phyloP scores from a whole-genome alignment of 2,797 vertebrate species.

The Coranthus polyacanthus region DNA sequence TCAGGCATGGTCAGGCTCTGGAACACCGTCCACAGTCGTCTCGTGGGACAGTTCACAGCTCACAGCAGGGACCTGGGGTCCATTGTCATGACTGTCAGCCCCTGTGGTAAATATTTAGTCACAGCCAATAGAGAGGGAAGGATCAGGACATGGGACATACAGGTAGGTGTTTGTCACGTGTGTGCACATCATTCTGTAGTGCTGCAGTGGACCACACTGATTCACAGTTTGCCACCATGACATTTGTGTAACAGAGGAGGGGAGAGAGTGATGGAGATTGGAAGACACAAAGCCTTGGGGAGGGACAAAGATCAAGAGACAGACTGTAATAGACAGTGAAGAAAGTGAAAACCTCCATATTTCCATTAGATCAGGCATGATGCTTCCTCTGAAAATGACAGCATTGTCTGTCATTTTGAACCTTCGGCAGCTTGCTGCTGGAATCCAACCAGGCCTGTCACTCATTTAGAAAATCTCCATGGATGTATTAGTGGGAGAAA shows the following conservation, averaged over 20 bases:
- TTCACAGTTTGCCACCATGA: neutral
- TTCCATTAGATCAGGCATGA: slow-evolving; percentile 42
- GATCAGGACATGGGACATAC: slow-evolving; percentile 81
- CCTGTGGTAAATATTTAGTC: slow-evolving; percentile 74
- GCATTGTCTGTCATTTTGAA: slow-evolving; percentile 40
- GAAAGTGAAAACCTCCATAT: slow-evolving; percentile 28
- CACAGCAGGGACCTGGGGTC: slow-evolving; percentile 72
- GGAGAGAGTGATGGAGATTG: slow-evolving; percentile 18
- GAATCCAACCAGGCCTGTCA: slow-evolving; percentile 29
- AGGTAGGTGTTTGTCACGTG: slow-evolving; percentile 64
- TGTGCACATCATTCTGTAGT: neutral
- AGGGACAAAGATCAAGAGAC: slow-evolving; percentile 38
- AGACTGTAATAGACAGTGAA: slow-evolving; percentile 33
- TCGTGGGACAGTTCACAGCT: slow-evolving; percentile 83
- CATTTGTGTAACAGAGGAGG: slow-evolving; percentile 5
- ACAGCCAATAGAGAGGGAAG: slow-evolving; percentile 80
- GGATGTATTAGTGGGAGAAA: slow-evolving; percentile 30
- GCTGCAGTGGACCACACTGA: neutral
- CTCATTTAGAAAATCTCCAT: slow-evolving; percentile 41
- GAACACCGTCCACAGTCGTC: slow-evolving; percentile 64
- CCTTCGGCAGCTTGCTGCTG: slow-evolving; percentile 10
- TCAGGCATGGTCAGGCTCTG: slow-evolving; percentile 85
- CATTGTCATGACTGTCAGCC: slow-evolving; percentile 75
- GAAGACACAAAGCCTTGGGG: slow-evolving; percentile 23
- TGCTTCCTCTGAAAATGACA: slow-evolving; percentile 49